Base-by-base conservation (phyloP, 2,888 invertebrate genomes). In the Dendrolimus houi region DNA sequence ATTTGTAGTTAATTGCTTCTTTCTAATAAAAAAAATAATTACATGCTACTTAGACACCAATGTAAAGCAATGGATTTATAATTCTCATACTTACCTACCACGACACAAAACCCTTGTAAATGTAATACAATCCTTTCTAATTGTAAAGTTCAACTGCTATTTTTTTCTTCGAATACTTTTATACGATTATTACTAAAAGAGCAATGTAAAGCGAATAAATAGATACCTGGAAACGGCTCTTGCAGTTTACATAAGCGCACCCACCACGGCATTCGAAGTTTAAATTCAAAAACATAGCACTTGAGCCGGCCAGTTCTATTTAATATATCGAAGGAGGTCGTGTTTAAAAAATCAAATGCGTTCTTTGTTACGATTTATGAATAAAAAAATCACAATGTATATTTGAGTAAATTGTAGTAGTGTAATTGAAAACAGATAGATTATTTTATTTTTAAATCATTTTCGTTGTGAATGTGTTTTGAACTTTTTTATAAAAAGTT, bases 221-320 rank as follows among this genome's bases (percentile, higher is more conserved):
- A 9, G 47, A 47, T 47, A 0, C 0, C 12, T 47, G 8, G 47
- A 47, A 10, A 3, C 47, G 12, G 12, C 9, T 47, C 12, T 9
- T 47, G 47, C 9, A 9, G 47, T 47, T 29, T 29, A 41, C 9
- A 55, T 56, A 59, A 55, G 42, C n/a, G 9, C 59, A 59, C 61
- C 62, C 62, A 60, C 64, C 58, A 58, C 55, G 13, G 52, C 58
- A 47, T 57, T 52, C 41, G 17, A 56, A 52, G 70, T 75, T 78
- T 81, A 82, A 67, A 82, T 47, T 79, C 69, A 72, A 74, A 76
- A 75, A 77, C 70, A 60, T 62, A 64, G 63, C 59, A 64, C 62
- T 62, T 58, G 56, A 60, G 60, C 67, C 72, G 64, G 77, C 74
- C 83, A 83, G 83, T 83, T 65, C 65, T 66, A 68, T 67, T 70